Conservation (phyloP, 1,140 invertebrate genomes). For the Anadara kagoshimensis region DNA sequence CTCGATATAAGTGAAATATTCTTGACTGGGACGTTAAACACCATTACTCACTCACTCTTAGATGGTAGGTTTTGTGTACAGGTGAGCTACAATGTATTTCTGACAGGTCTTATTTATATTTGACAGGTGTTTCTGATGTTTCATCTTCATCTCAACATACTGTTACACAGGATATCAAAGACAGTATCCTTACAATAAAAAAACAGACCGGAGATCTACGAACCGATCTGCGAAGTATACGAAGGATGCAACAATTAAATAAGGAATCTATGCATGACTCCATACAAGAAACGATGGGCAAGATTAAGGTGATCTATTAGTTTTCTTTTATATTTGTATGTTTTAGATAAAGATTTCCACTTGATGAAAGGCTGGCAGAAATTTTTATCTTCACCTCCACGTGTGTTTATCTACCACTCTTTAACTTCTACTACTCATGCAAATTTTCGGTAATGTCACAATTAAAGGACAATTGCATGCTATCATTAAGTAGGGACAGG, state of each 20-base stretch:
- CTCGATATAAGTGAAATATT: no score
- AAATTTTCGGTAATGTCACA: no score
- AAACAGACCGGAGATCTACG: conserved; percentile 86
- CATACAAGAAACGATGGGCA: conserved; percentile 85
- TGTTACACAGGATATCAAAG: conserved; percentile 43
- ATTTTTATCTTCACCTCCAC: no score
- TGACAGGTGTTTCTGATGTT: conserved; percentile 47
- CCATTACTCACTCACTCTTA: no score
- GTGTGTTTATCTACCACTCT: no score
- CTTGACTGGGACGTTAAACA: no score
- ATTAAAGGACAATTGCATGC: no score
- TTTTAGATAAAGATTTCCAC: background rate
- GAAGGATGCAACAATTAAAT: conserved; percentile 92
- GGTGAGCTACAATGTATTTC: no score
- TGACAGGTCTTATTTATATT: background rate
- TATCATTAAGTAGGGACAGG: no score
- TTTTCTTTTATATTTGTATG: conserved; percentile 11
- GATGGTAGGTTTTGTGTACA: no score
- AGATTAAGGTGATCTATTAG: conserved; percentile 67
- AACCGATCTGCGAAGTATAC: conserved; percentile 89
- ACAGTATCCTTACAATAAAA: conserved; percentile 48
- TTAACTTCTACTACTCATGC: no score
- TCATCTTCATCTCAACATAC: conserved; percentile 34
- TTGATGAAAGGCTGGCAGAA: background rate
- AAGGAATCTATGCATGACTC: conserved; percentile 92